Base-by-base conservation (phyloP, 1,140 invertebrate genomes). In the Saccostrea glomerata region DNA sequence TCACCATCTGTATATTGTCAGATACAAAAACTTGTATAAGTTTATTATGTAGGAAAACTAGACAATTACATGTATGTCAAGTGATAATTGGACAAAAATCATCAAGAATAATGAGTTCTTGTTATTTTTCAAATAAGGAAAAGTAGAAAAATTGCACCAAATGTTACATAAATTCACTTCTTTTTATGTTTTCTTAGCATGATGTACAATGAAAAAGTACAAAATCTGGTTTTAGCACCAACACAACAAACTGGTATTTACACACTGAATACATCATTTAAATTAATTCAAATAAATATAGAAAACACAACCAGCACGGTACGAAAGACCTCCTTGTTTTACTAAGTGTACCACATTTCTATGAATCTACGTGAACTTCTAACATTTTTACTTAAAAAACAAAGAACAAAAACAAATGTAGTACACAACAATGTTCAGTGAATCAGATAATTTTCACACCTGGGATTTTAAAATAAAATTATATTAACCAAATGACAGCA, bases 171-270 rank as follows among this genome's bases (percentile, higher is more conserved):
- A 77, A 77, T 77, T 36, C 15, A 30, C 70, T 77, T 40, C 70
- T 15, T 36, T 77, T 77, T 25, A 77, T 36, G 30, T 77, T 17
- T 30, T 73, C 23, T n/a, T 73, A 30, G n/a, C 15, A 36, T 77
- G 25, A 77, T 30, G 15, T 13, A 25, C 36, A 30, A 77, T 30
- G 70, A 36, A 77, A 77, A 77, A 77, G 70, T 77, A 77, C 70
- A 77, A 77, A 77, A 77, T 77, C 70, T 77, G 70, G 70, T 77
- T 77, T 77, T 77, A 77, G 70, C 70, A 77, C 70, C 70, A 77
- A 77, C 70, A 77, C 70, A 77, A 77, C 70, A 77, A 73, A 77
- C 70, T 30, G 30, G 30, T 77, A 77, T 77, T 77, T 77, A 77
- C 70, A 77, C n/a, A 63, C 25, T 77, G 70, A 77, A 77, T 77